Evolutionary conservation across 30 jellyfish, hydroid and myxozoan species (phyloP), one percentile per base, ranked within the genome.

Genomic region (Aurelia sp.): DNA sequence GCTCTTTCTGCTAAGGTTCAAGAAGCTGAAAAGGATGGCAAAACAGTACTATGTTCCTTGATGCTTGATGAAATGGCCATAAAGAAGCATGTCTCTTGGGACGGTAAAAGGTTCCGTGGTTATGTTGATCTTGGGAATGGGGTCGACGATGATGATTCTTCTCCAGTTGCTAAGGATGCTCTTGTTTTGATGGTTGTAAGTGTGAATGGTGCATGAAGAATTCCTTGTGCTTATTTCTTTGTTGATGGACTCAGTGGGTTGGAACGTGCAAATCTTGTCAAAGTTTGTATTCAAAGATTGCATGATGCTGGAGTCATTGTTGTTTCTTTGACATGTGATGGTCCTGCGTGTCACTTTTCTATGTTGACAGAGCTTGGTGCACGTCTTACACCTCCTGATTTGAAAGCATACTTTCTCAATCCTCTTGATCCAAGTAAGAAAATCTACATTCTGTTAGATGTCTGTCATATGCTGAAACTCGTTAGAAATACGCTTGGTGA

Each of bases 401-500:
- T n/a, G n/a, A n/a, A n/a, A n/a, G n/a, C n/a, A n/a, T n/a, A n/a
- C n/a, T n/a, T n/a, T n/a, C n/a, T n/a, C n/a, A n/a, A n/a, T n/a
- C n/a, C n/a, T n/a, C n/a, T n/a, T n/a, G n/a, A n/a, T n/a, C n/a
- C n/a, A n/a, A n/a, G n/a, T n/a, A n/a, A n/a, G n/a, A n/a, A n/a
- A n/a, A n/a, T n/a, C n/a, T n/a, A n/a, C n/a, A n/a, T n/a, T n/a
- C n/a, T n/a, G n/a, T n/a, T n/a, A n/a, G n/a, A n/a, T n/a, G n/a
- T n/a, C n/a, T n/a, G n/a, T n/a, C n/a, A n/a, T n/a, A n/a, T 84
- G 98, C 67, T 86, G 76, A 91, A 85, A 62, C 87, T 85, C 2
- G 68, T 91, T 12, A 70, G 96, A 44, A 91, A 86, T 61, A 78
- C 97, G 6, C 87, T 91, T 74, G 97, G 76, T 11, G 90, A 86